Evolutionary conservation across 2,888 invertebrate genomes (phyloP), one percentile per base, ranked within the genome.

Genomic region (Diabrotica balteata): DNA sequence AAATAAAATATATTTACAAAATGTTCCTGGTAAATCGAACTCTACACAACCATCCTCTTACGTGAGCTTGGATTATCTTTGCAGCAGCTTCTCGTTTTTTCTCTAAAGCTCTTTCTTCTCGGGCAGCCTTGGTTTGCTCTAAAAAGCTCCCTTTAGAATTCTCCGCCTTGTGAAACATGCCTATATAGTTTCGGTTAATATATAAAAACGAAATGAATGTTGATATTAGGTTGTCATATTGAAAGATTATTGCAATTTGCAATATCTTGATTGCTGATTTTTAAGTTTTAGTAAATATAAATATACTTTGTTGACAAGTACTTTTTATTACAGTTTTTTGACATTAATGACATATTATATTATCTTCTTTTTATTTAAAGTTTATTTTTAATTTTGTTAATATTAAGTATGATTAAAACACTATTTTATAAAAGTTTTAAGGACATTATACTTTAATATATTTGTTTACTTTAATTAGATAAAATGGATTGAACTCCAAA

Each of bases 41-140:
- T 70, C 93, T 87, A 4, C 89, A 87, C n/a, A 93, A 84, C 90
- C 91, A 94, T 72, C 93, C 93, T 78, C 92, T 87, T 50, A 93
- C 84, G 63, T 86, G 83, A n/a, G 93, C 88, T 82, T 96, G 95
- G 72, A 96, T 90, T 73, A 88, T 86, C 47, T 90, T 86, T 51
- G 91, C 91, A 46, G 94, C 93, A 73, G 86, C 86, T 78, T 95
- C 94, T 70, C 90, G 89, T 72, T 90, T 89, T 82, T 95, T 94
- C 79, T 95, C 96, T 63, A 91, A 85, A 0, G 94, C 95, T 66
- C 97, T 88, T 83, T 96, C 96, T 82, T 95, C 94, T 69, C 97
- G 88, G 10, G 96, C 96, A 44, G 92, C 93, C 84, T 96, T 96
- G 6, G 94, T 94, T 82, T 95, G 94, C 83, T 95, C 94, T 79